Evolutionary conservation across 1,140 invertebrate species (phyloP), one percentile per base, ranked within the genome.

Genomic region (Neodiprion fabricii): DNA sequence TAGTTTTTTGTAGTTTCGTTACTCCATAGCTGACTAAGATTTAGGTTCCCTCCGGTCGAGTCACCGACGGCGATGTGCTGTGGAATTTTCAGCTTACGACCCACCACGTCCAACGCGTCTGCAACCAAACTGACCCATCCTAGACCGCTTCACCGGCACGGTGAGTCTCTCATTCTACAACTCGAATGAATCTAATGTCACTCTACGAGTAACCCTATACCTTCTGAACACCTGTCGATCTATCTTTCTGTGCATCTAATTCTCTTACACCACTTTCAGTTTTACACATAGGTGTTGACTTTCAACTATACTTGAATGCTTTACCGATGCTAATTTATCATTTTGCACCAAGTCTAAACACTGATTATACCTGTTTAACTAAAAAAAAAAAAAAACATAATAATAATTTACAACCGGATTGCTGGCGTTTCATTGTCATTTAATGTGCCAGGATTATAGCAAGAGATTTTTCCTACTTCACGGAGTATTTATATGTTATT

Each of bases 71-170:
- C 53, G 53, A 61, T 12, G 53, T 61, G 53, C 53, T 61, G n/a
- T 61, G 53, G 53, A 61, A 61, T 61, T 61, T 61, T 61, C 53
- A 61, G 53, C 53, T 61, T 9, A 61, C 28, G 28, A 40, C 28
- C 74, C 78, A 74, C 76, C 67, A 79, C 79, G 79, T 76, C 84
- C 79, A 82, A 77, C 79, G 83, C 79, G 81, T 67, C 74, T 79
- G 80, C 80, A 80, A 83, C 77, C 82, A 83, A 82, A 81, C 75
- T 80, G 77, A 82, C 82, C 79, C 80, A 80, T 84, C 80, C 82
- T 74, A 80, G 83, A 84, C 79, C 76, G 81, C 78, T 86, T 86
- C 85, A 85, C 85, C 84, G 79, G 78, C 82, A 86, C 83, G 85
- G 85, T 86, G 85, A 86, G 85, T 86, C 84, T 86, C 53, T 40